A percentile compares a stretch with the other conserved stretches of the same genome.
These are phyloP conservation scores for Arnoldichthys spilopterus DNA, from an alignment of 2,797 vertebrate genomes.

Conservation along the genomic window DNA sequence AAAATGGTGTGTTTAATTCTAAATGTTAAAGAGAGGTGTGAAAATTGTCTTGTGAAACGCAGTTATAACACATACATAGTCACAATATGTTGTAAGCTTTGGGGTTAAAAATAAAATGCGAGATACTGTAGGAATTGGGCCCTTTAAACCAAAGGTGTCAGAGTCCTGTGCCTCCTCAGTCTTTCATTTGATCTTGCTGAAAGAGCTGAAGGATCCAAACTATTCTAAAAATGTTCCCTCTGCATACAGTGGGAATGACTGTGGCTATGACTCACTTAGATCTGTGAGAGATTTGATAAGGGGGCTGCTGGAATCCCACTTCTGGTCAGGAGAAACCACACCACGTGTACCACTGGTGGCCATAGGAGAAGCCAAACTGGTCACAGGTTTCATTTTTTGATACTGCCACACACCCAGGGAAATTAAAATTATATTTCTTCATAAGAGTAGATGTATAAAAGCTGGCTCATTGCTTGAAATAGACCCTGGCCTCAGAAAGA, in stretches of 20 bases:
- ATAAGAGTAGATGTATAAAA: too few species aligned
- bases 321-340: slow-evolving; percentile 18
- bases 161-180: background rate
- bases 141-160: background rate
- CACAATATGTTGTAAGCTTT: too few species aligned
- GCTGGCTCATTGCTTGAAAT: background rate
- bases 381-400: background rate
- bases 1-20: too few species aligned
- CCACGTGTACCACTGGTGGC: slow-evolving; percentile 13
- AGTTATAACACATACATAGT: too few species aligned
- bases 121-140: too few species aligned
- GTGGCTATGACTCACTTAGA: slow-evolving; percentile 7
- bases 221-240: slow-evolving; percentile 10
- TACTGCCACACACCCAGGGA: background rate
- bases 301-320: slow-evolving; percentile 20
- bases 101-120: too few species aligned
- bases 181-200: background rate
- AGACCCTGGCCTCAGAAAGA: too few species aligned
- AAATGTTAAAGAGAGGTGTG: too few species aligned
- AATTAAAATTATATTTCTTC: background rate
- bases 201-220: background rate
- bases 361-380: background rate
- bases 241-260: slow-evolving; percentile 16
- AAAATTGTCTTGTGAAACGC: too few species aligned
- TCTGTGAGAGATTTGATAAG: slow-evolving; percentile 28